These are phyloP conservation scores for Noctua janthe DNA, from an alignment of 2,888 invertebrate genomes.

Conservation along the genomic window DNA sequence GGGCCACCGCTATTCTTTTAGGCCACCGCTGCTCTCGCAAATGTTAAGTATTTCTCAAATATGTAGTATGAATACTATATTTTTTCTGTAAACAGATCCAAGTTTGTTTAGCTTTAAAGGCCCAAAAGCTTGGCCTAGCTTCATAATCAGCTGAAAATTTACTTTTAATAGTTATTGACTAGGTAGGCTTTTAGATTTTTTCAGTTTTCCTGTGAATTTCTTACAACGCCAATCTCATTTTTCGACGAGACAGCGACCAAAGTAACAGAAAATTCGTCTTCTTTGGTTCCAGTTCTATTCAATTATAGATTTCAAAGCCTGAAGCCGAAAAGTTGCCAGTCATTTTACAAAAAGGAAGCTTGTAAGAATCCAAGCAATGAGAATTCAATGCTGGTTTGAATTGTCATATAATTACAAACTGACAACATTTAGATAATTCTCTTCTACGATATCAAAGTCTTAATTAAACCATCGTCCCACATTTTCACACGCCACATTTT, in stretches of 20 bases:
- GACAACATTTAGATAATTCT: not conserved
- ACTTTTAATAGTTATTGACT: not conserved
- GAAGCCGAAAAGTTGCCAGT: not conserved
- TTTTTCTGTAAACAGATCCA: not conserved
- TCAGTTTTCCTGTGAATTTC: not conserved
- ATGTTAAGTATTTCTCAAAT: not conserved
- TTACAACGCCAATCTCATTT: not conserved
- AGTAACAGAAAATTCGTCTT: not conserved
- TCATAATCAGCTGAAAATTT: not conserved
- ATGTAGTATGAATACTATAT: not conserved
- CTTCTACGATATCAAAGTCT: not conserved
- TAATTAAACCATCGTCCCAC: slow-evolving; percentile 24
- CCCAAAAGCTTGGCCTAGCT: not conserved
- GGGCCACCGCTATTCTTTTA: too few relatives aligned
- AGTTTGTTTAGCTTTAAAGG: not conserved
- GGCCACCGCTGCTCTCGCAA: not conserved
- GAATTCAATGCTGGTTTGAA: not conserved
- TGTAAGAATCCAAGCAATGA: not conserved
- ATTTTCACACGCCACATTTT: slow-evolving; percentile 41
- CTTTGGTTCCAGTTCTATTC: not conserved
- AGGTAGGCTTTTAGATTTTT: not conserved
- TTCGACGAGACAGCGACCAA: not conserved
- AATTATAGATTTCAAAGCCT: not conserved
- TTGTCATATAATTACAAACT: not conserved
- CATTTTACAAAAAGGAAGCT: not conserved